Evolutionary conservation across 1,140 invertebrate species (phyloP).

Genomic region (Drosophila yakuba): DNA sequence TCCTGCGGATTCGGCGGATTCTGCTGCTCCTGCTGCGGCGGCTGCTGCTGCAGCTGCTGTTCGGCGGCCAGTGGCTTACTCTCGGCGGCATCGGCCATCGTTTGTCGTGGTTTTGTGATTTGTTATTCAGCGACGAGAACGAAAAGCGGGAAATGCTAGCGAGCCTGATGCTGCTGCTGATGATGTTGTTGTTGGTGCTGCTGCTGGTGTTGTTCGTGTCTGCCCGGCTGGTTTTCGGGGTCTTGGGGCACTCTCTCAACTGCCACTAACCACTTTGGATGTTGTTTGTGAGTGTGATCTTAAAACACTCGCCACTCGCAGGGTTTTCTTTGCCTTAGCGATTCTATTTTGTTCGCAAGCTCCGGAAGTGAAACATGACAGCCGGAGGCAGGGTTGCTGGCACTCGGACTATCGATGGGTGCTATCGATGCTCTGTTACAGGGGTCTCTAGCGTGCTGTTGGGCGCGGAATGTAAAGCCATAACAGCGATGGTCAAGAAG

Average conservation of each 20-base stretch:
- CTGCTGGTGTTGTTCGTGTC: constrained; percentile 35
- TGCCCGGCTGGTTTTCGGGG: constrained; percentile 43
- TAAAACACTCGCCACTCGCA: constrained; percentile 84
- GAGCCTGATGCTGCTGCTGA: constrained; percentile 12
- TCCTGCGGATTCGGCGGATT: constrained; percentile 20
- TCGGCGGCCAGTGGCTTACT: constrained; percentile 78
- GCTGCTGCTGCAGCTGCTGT: constrained; percentile 62
- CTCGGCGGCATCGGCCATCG: constrained; percentile 84
- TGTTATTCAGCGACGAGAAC: neutral
- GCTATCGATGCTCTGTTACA: constrained; percentile 18
- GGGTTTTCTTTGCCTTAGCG: constrained; percentile 75
- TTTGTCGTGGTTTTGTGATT: constrained; percentile 37
- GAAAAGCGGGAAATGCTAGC: constrained; percentile 37
- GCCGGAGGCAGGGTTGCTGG: constrained; percentile 54
- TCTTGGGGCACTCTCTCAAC: constrained; percentile 78
- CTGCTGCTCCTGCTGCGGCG: constrained; percentile 39
- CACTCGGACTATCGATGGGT: constrained; percentile 20
- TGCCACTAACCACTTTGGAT: constrained; percentile 80
- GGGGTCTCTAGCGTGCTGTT: neutral
- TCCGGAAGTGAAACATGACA: constrained; percentile 81
- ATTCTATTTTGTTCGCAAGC: constrained; percentile 78
- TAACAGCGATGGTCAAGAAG: neutral
- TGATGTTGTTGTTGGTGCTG: constrained; percentile 16
- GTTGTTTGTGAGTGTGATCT: constrained; percentile 84
- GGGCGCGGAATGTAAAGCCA: neutral